Evolutionary conservation across 2,113 vertebrate species (phyloP).

Genomic region (Ctenodactylus gundi): DNA sequence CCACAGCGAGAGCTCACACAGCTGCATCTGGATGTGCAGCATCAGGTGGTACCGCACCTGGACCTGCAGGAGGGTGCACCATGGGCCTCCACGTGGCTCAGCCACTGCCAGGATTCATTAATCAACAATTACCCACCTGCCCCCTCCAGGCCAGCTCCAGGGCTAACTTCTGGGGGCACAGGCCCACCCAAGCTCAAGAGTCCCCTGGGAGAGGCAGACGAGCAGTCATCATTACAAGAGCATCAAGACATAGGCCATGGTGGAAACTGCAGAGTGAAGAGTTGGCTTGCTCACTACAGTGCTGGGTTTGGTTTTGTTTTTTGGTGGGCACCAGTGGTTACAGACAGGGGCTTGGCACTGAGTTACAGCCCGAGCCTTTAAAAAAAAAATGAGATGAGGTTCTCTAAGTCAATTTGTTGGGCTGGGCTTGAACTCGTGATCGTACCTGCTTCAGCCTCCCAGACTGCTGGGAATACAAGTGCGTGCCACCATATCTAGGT

Average conservation of each 20-base stretch:
- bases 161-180: not conserved
- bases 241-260: not conserved
- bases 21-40: slow-evolving; percentile 99
- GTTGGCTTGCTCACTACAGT: not conserved
- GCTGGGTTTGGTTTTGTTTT: not conserved
- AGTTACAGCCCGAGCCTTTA: not conserved
- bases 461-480: not conserved
- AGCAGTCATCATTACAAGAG: not conserved
- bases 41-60: slow-evolving; percentile 93
- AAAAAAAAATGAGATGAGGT: not conserved
- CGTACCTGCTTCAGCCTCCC: not conserved
- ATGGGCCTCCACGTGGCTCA: fast-evolving
- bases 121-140: not conserved
- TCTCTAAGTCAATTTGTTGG: not conserved
- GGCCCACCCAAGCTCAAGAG: not conserved
- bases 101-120: not conserved
- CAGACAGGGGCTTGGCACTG: not conserved
- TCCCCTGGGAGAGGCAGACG: not conserved
- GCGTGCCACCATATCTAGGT: not conserved
- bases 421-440: not conserved
- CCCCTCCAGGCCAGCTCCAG: not conserved
- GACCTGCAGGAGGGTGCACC: slow-evolving; percentile 1
- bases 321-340: not conserved
- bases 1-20: slow-evolving; percentile 94
- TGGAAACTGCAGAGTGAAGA: not conserved